Evolutionary conservation across 2,888 invertebrate species (phyloP).

Genomic region (Chrysotoxum bicinctum): DNA sequence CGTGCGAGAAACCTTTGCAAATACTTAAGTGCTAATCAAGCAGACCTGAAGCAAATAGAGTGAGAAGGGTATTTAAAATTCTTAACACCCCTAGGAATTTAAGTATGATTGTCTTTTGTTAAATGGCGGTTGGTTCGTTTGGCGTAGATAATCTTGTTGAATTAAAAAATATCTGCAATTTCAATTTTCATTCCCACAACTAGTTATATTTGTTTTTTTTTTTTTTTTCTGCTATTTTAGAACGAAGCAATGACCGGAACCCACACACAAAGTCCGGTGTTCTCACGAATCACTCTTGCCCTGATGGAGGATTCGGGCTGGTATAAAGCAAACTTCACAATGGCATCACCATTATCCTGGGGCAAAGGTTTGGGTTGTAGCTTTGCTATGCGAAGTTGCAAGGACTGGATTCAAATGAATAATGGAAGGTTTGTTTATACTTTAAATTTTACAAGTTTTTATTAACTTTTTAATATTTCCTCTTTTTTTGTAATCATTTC

Average conservation of each 20-base stretch:
- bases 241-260: constrained; percentile 99
- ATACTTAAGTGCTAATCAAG: background rate
- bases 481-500: constrained; percentile 5
- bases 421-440: constrained; percentile 84
- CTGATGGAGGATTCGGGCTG: constrained; percentile 99
- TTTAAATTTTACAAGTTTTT: background rate
- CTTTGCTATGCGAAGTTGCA: constrained; percentile 97
- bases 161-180: background rate
- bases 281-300: constrained; percentile 96
- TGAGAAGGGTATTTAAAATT: background rate
- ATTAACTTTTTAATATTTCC: background rate
- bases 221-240: constrained; percentile 81
- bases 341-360: constrained; percentile 95
- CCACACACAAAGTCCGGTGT: constrained; percentile 98
- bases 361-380: constrained; percentile 95
- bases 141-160: background rate
- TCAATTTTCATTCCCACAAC: background rate
- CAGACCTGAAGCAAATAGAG: background rate
- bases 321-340: constrained; percentile 95
- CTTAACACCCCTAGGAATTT: background rate
- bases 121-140: background rate
- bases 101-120: background rate
- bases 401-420: constrained; percentile 95
- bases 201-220: background rate
- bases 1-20: background rate